These are phyloP conservation scores for Diplolepis rosae DNA, from an alignment of 2,888 invertebrate genomes.

Conservation along the genomic window DNA sequence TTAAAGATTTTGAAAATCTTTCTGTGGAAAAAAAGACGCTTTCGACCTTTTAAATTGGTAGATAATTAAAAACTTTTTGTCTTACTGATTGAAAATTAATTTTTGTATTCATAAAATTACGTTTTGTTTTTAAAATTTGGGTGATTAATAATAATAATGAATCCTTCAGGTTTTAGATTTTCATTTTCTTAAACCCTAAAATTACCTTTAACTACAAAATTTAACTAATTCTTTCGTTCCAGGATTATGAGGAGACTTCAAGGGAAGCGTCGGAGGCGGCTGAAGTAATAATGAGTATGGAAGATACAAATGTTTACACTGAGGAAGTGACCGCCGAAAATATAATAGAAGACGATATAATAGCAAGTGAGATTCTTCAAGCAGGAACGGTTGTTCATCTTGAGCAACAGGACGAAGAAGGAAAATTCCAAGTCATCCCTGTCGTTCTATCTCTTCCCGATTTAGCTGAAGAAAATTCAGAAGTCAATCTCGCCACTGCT, in stretches of 20 bases:
- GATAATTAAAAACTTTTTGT: too few species aligned
- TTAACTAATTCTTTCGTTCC: constrained; percentile 38
- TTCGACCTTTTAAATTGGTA: too few species aligned
- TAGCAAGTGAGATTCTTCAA: constrained; percentile 64
- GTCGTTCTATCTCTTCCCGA: constrained; percentile 69
- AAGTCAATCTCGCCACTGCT: constrained; percentile 67
- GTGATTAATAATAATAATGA: too few species aligned
- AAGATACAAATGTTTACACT: constrained; percentile 68
- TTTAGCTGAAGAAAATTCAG: constrained; percentile 64
- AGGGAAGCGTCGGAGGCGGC: constrained; percentile 65
- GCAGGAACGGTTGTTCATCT: constrained; percentile 67
- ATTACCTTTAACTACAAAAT: background rate
- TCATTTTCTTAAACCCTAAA: background rate
- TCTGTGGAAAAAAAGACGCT: too few species aligned
- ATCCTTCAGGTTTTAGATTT: background rate
- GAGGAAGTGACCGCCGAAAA: constrained; percentile 70
- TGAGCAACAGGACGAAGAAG: constrained; percentile 66
- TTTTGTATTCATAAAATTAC: too few species aligned
- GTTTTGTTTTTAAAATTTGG: too few species aligned
- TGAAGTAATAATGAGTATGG: constrained; percentile 66
- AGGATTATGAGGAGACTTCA: constrained; percentile 69
- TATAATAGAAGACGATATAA: constrained; percentile 66
- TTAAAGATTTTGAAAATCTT: too few species aligned
- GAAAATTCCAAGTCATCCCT: constrained; percentile 70
- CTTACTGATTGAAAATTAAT: too few species aligned